Evolutionary conservation across 2,888 invertebrate genomes (phyloP).

Genomic region (Rotaria macrura): DNA sequence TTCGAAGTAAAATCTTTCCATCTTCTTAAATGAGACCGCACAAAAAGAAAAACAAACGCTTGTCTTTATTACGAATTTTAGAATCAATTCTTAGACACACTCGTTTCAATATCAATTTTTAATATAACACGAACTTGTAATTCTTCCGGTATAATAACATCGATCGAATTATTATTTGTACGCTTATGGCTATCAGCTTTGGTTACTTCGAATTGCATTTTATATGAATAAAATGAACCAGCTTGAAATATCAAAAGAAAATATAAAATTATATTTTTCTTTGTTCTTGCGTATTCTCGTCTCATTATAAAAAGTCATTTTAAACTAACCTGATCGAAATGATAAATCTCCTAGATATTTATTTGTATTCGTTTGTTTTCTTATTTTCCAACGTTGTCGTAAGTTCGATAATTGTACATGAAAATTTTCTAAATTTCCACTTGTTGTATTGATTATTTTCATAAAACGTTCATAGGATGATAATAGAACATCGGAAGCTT

Average conservation of each 20-base stretch:
- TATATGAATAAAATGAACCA: not conserved
- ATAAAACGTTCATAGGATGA: not conserved
- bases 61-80: not conserved
- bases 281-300: too few species aligned
- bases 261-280: not conserved
- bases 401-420: slow-evolving; percentile 15
- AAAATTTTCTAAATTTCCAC: slow-evolving; percentile 1
- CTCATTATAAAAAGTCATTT: too few species aligned
- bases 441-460: not conserved
- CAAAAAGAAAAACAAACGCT: not conserved
- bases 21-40: not conserved
- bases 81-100: not conserved
- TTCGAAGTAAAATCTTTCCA: not conserved
- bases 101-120: slow-evolving; percentile 13
- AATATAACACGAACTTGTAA: slow-evolving; percentile 12
- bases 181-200: not conserved
- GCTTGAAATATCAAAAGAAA: not conserved
- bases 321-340: not conserved
- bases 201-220: not conserved
- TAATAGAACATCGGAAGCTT: not conserved
- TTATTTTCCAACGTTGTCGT: slow-evolving; percentile 11
- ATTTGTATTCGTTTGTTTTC: not conserved
- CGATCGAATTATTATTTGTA: not conserved
- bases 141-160: not conserved
- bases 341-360: slow-evolving; percentile 1